Evolutionary conservation across 2,113 vertebrate species (phyloP), one percentile per base, ranked within the genome.

Genomic region (Marmota monax): DNA sequence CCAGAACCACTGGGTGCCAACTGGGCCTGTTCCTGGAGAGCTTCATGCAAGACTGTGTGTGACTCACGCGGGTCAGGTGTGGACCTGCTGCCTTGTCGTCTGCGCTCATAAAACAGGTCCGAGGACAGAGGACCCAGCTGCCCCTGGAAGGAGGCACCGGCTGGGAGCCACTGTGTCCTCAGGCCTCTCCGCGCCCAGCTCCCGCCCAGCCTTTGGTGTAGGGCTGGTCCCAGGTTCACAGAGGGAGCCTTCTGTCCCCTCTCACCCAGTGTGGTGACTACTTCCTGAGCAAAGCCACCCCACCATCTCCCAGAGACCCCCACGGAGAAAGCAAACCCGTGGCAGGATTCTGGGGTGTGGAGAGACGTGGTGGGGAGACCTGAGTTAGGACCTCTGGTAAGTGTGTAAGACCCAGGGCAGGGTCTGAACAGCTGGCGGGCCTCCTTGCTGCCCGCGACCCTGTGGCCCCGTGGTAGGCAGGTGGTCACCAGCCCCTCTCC

Each of bases 31-130:
- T 48, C 23, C 8, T 27, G 27, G 61, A 11, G 5, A 23, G 20
- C 18, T 1, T 23, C 10, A 20, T 0, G 18, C 56, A 3, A 53
- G 61, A 9, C 32, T 61, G 11, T 0, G 0, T 12, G 22, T 7
- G 27, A 51, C 73, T 10, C 25, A 27, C 16, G 14, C 18, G 0
- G 45, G 11, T 61, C 65, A 3, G 61, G 9, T 27, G 61, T 63
- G 8, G 18, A 37, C 22, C 58, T 0, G 0, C 6, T 27, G 1
- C 4, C 2, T 1, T 1, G 9, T 4, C 42, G 14, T 20, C 11
- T 22, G 48, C 27, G 18, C 84, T 34, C 48, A 1, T 32, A 34
- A 70, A 23, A 11, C 0, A 11, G 32, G 29, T 48, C 77, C 22
- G 77, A 51, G 61, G 51, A 27, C 53, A 16, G 5, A 22, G 37